Evolutionary conservation across 2,888 invertebrate species (phyloP).

Genomic region (Chrysolina oricalcia): DNA sequence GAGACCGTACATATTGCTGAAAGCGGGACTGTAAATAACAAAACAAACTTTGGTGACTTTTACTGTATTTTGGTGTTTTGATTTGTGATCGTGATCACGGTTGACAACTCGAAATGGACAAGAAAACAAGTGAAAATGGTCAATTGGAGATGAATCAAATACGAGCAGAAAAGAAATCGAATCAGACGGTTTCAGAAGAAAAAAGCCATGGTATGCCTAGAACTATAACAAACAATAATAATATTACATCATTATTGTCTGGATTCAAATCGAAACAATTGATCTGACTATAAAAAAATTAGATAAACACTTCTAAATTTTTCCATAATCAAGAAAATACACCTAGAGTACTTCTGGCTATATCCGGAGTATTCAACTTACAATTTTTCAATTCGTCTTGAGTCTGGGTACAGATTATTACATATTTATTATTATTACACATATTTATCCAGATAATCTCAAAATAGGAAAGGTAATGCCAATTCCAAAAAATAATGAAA

Average conservation of each 20-base stretch:
- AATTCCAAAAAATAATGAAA: too few species aligned
- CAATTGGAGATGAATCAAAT: slow-evolving; percentile 33
- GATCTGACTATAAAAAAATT: too few species aligned
- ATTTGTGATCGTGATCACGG: not conserved
- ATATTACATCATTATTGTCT: not conserved
- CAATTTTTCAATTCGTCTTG: too few species aligned
- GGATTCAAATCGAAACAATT: not conserved
- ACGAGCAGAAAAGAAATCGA: slow-evolving; percentile 12
- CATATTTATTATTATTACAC: too few species aligned
- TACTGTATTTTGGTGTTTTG: not conserved
- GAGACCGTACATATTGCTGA: not conserved
- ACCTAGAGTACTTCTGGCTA: too few species aligned
- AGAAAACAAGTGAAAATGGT: slow-evolving; percentile 13
- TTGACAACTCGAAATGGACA: not conserved
- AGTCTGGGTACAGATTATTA: too few species aligned
- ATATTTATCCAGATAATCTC: too few species aligned
- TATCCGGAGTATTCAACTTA: too few species aligned
- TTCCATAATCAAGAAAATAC: too few species aligned
- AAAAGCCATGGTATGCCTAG: slow-evolving; percentile 36
- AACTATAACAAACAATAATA: too few species aligned
- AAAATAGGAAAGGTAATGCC: too few species aligned
- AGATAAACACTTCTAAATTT: too few species aligned
- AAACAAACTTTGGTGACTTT: not conserved
- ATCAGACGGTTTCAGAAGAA: slow-evolving; percentile 27
- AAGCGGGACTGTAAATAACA: not conserved